These are phyloP conservation scores for Phalera bucephala DNA, from an alignment of 2,888 invertebrate species.

Conservation along the genomic window DNA sequence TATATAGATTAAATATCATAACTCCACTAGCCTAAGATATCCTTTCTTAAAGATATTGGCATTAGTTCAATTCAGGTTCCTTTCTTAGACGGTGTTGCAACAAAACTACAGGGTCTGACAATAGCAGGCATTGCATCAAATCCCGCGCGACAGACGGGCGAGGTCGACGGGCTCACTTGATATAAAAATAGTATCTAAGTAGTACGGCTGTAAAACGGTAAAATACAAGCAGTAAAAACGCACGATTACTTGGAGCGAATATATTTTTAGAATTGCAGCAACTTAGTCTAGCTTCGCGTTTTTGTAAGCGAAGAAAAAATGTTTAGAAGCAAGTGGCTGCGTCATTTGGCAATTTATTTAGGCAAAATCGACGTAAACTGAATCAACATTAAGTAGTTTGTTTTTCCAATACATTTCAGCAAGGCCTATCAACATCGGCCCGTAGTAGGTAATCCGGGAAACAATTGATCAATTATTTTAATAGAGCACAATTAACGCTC, in stretches of 20 bases:
- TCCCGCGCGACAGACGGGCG: slow-evolving; percentile 47
- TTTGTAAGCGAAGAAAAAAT: slow-evolving; percentile 13
- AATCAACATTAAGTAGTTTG: slow-evolving; percentile 12
- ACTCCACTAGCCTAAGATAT: not conserved
- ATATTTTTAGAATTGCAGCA: slow-evolving; percentile 31
- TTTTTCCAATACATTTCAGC: not conserved
- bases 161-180: slow-evolving; percentile 49
- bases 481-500: not conserved
- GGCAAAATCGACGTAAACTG: slow-evolving; percentile 12
- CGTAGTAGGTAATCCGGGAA: not conserved
- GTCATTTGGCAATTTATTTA: slow-evolving; percentile 18
- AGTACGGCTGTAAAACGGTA: slow-evolving; percentile 35
- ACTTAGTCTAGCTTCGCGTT: slow-evolving; percentile 20
- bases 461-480: not conserved
- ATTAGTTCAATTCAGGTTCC: slow-evolving; percentile 37
- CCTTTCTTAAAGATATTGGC: not conserved
- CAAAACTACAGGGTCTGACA: slow-evolving; percentile 49
- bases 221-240: slow-evolving; percentile 27
- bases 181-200: slow-evolving; percentile 39
- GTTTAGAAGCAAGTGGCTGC: not conserved
- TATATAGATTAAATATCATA: not conserved
- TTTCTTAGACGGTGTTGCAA: slow-evolving; percentile 40
- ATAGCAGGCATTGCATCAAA: slow-evolving; percentile 56
- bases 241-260: slow-evolving; percentile 18
- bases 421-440: no score